A percentile compares a stretch with the other conserved stretches of the same genome.
Conservation (phyloP, 1,140 invertebrate species). For the Brachionus sp. region DNA sequence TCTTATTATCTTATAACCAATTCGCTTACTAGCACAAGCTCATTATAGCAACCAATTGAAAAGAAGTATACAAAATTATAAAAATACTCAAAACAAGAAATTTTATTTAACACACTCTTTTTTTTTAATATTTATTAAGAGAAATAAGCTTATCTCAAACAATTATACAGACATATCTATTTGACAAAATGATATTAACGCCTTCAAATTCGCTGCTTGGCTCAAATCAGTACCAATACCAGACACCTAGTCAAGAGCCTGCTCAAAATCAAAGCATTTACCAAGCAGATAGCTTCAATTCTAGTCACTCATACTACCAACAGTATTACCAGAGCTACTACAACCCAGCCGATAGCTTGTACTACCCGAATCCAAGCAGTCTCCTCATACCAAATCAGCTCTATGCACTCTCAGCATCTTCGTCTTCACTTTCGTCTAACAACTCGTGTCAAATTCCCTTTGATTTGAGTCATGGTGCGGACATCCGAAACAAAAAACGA, state of each 20-base stretch:
- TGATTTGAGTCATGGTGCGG: neutral
- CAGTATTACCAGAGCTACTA: neutral
- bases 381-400: neutral
- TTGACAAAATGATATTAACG: slow-evolving; percentile 16
- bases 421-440: neutral
- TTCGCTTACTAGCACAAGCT: neutral
- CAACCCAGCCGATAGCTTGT: neutral
- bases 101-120: neutral
- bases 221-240: slow-evolving; percentile 13
- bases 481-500: neutral
- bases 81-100: neutral
- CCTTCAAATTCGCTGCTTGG: slow-evolving; percentile 5
- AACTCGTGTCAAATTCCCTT: neutral
- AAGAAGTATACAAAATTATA: neutral
- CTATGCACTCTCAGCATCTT: neutral
- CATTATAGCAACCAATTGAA: neutral
- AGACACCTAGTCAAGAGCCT: neutral
- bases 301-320: neutral
- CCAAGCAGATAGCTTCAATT: neutral
- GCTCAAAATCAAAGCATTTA: neutral
- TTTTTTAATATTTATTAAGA: neutral
- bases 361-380: neutral
- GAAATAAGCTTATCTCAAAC: neutral
- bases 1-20: neutral
- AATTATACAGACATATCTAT: neutral